Evolutionary conservation across 2,113 vertebrate species (phyloP).

Genomic region (Rissa tridactyla): DNA sequence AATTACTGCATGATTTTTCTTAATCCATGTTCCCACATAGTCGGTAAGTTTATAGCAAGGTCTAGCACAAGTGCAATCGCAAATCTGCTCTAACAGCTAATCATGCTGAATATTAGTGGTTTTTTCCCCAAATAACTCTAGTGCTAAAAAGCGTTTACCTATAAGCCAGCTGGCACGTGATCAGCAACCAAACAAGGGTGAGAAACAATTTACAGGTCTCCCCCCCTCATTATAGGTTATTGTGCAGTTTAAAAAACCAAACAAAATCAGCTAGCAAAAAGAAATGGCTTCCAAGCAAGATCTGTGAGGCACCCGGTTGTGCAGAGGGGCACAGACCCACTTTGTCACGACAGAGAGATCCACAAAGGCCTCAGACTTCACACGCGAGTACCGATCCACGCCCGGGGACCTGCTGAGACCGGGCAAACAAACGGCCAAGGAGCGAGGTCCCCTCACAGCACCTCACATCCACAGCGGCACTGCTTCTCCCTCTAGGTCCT

Average conservation of each 20-base stretch:
- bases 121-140: neutral
- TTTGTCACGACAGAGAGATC: neutral
- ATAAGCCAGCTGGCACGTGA: neutral
- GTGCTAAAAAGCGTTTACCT: neutral
- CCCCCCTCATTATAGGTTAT: neutral
- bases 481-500: neutral
- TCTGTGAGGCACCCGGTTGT: neutral
- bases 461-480: neutral
- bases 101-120: neutral
- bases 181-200: neutral
- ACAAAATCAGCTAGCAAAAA: neutral
- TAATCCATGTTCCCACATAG: neutral
- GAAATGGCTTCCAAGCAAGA: neutral
- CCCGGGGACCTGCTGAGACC: neutral
- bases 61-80: neutral
- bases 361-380: neutral
- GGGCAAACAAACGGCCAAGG: neutral
- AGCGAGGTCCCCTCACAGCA: neutral
- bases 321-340: neutral
- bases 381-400: fast-evolving
- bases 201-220: neutral
- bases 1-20: neutral
- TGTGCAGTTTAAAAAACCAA: neutral
- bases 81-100: neutral
- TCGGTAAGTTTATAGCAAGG: neutral